A percentile compares a stretch with the other conserved stretches of the same genome.
Evolutionary conservation across 2,113 vertebrate species (phyloP).

Genomic region (Archilochus colubris): DNA sequence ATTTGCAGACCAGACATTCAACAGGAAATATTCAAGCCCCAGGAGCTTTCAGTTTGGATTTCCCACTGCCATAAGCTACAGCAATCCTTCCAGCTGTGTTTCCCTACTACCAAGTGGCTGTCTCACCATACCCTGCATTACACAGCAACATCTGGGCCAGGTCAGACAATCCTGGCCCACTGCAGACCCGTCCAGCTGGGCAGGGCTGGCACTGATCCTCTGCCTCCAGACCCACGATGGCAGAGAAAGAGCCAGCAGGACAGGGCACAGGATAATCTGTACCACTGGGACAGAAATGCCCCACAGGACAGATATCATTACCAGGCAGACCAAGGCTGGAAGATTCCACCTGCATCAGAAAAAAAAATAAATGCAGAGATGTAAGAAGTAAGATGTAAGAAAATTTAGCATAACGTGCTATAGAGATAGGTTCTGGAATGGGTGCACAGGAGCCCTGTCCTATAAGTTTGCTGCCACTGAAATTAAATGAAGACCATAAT

Average conservation of each 20-base stretch:
- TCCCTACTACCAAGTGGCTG: neutral
- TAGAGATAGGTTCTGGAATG: neutral
- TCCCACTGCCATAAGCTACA: accelerated
- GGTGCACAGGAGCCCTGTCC: accelerated
- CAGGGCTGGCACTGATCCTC: slow-evolving; percentile 82
- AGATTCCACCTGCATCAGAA: slow-evolving; percentile 76
- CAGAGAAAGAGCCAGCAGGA: slow-evolving; percentile 83
- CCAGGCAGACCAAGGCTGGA: slow-evolving; percentile 44
- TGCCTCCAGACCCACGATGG: slow-evolving; percentile 72
- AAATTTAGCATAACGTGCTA: too few species aligned
- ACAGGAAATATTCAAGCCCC: neutral
- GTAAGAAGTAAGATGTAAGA: neutral
- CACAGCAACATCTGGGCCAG: slow-evolving; percentile 76
- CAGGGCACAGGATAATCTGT: slow-evolving; percentile 82
- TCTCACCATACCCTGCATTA: slow-evolving; percentile 78
- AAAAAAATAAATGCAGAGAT: neutral
- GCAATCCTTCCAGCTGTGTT: neutral
- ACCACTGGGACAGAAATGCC: slow-evolving; percentile 87
- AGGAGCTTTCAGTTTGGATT: neutral
- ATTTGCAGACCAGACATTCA: neutral
- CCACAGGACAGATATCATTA: slow-evolving; percentile 83
- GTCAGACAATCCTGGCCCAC: slow-evolving; percentile 75
- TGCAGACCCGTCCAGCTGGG: slow-evolving; percentile 84
- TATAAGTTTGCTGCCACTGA: neutral
- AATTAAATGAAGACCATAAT: accelerated